Base-by-base conservation (phyloP, 2,888 invertebrate genomes). In the Drosophila tripunctata region DNA sequence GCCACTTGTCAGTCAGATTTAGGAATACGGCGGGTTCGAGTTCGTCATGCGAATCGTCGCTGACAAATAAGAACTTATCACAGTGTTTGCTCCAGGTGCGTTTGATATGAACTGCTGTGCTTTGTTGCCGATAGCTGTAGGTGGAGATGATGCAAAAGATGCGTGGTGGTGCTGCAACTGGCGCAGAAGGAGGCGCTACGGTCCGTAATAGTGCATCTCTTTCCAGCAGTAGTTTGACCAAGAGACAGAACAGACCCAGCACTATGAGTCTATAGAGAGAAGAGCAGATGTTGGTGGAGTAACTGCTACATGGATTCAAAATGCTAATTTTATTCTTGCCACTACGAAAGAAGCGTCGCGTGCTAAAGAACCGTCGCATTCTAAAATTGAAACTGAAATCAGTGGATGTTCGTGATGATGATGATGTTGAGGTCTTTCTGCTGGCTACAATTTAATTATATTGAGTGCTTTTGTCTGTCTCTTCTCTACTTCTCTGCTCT, bases 81-180 rank as follows among this genome's bases (percentile, higher is more conserved):
- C 97, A 98, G 38, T 97, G 93, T 88, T 95, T 95, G 1, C 96
- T 98, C 98, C 98, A 98, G 0, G 98, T 98, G 0, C 95, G 95
- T 90, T 97, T 97, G 2, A 98, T 96, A 83, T 98, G 98, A 27
- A 93, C 93, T 0, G 98, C 98, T 0, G 41, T 41, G 0, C 4
- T 2, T 0, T 5, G 1, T 0, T 80, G 78, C 2, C 75, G 67
- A 35, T 14, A 24, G 2, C 31, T 67, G 61, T 94, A 95, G 0
- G 99, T 99, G 96, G 98, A 96, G 30, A 99, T 93, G 97, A 98
- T 98, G 90, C 99, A 99, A 2, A 99, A 93, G 73, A 99, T 95
- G 56, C 96, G 93, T 30, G 98, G 3, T 0, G 21, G 6, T 7
- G 51, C 95, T 79, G 21, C 47, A 0, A n/a, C n/a, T n/a, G 43